phyloP scores from a whole-genome alignment of 2,888 invertebrate species.

The Monoplex corrugatus region DNA sequence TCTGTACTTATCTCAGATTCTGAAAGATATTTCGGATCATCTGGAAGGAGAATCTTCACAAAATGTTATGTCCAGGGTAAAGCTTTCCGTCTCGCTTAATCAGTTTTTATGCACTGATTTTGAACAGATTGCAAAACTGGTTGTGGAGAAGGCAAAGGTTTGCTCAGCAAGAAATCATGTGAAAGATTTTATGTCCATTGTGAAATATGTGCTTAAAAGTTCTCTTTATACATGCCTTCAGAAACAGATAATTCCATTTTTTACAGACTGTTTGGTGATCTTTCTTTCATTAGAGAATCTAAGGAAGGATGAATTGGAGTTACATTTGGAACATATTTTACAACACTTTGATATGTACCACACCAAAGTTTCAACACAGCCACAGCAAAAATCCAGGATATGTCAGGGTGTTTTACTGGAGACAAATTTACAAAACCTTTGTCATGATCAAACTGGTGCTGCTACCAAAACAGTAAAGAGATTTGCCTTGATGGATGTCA shows the following conservation, averaged over 20 bases:
- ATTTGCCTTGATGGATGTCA: constrained; percentile 12
- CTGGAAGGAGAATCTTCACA: not conserved
- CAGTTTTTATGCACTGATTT: constrained; percentile 47
- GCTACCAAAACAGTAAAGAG: not conserved
- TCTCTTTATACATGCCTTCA: constrained; percentile 39
- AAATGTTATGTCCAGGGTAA: not conserved
- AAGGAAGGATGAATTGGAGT: not conserved
- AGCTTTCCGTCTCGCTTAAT: constrained; percentile 27
- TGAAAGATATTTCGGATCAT: constrained; percentile 49
- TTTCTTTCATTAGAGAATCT: constrained; percentile 1
- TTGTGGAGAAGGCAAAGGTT: constrained; percentile 4
- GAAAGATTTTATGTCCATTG: not conserved
- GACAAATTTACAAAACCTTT: constrained; percentile 40
- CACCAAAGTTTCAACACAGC: constrained; percentile 60
- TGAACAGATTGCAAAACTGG: constrained; percentile 13
- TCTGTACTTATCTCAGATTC: constrained; percentile 59
- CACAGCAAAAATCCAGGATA: constrained; percentile 58
- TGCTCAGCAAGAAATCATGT: not conserved
- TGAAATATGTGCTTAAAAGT: constrained; percentile 33
- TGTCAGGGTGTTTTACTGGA: constrained; percentile 55
- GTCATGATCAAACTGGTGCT: not conserved
- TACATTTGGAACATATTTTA: constrained; percentile 44
- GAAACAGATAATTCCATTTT: not conserved
- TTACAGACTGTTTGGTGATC: constrained; percentile 10
- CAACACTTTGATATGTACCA: constrained; percentile 59